phyloP scores from a whole-genome alignment of 1,140 invertebrate genomes.

The Papilio machaon region DNA sequence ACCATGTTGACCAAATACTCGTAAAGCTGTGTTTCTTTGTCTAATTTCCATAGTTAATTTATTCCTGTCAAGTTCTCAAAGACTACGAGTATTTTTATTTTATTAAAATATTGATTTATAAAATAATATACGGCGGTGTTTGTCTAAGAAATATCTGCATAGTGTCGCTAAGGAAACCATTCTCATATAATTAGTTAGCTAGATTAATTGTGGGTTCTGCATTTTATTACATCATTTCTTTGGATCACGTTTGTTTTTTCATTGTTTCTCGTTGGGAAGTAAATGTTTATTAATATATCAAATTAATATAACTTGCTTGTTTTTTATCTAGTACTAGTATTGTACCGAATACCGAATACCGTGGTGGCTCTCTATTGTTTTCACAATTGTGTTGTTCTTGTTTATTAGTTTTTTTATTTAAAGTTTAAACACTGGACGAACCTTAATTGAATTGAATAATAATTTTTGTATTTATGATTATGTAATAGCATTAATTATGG shows the following conservation, averaged over 20 bases:
- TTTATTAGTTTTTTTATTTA: not conserved
- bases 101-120: slow-evolving; percentile 23
- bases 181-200: not conserved
- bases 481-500: not conserved
- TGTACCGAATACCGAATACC: too few species aligned
- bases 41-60: slow-evolving; percentile 4
- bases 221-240: not conserved
- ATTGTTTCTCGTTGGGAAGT: too few species aligned
- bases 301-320: too few species aligned
- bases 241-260: not conserved
- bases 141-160: not conserved
- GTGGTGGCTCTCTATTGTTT: not conserved
- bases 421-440: not conserved
- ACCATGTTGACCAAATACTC: not conserved
- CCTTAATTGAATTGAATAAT: not conserved
- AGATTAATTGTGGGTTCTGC: not conserved
- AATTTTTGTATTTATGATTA: not conserved
- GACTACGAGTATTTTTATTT: slow-evolving; percentile 3
- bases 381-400: not conserved
- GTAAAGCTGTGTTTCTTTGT: not conserved
- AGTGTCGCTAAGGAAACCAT: not conserved
- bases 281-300: too few species aligned
- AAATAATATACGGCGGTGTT: not conserved
- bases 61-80: not conserved
- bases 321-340: too few species aligned